Evolutionary conservation across 1,140 invertebrate species (phyloP), one percentile per base, ranked within the genome.

Genomic region (Drosophila mojavensis): DNA sequence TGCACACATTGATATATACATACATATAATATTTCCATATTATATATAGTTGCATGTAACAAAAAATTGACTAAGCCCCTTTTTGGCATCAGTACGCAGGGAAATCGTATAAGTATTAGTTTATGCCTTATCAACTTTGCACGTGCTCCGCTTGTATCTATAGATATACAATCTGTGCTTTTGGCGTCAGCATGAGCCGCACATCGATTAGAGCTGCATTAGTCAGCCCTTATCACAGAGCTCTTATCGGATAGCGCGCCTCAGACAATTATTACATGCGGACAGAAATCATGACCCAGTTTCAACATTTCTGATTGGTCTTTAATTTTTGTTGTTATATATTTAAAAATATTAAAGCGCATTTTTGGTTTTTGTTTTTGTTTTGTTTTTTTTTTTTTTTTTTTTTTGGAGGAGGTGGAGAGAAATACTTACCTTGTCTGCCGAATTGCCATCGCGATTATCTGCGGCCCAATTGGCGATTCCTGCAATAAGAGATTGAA

Each of bases 391-490:
- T n/a, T n/a, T n/a, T n/a, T n/a, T 41, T 5, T 59, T 30, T 30
- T 2, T 11, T 6, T 39, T 13, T 39, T 3, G 36, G 4, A 4
- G 50, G 26, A 24, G 20, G 20, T 24, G 20, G 20, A 24, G 20
- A 24, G 50, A 51, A 51, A 43, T 43, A 92, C 91, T 92, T 85
- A 81, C 91, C 91, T 92, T 92, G 78, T 92, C 91, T 78, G 90
- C 73, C 79, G 82, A 53, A 83, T 84, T 91, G 70, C 85, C 90
- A 90, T 92, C 91, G 47, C 90, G 90, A 75, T 59, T 91, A 67
- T 92, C 91, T 48, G 76, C 75, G 68, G 82, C 89, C 91, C 91
- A 92, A 80, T 90, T 90, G 72, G 90, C 86, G 62, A 92, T 81
- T 78, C 91, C 91, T 92, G 86, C 47, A 91, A 92, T 50, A 54